These are phyloP conservation scores for Dendroctonus ponderosae DNA, from an alignment of 1,140 invertebrate genomes.

Conservation along the genomic window DNA sequence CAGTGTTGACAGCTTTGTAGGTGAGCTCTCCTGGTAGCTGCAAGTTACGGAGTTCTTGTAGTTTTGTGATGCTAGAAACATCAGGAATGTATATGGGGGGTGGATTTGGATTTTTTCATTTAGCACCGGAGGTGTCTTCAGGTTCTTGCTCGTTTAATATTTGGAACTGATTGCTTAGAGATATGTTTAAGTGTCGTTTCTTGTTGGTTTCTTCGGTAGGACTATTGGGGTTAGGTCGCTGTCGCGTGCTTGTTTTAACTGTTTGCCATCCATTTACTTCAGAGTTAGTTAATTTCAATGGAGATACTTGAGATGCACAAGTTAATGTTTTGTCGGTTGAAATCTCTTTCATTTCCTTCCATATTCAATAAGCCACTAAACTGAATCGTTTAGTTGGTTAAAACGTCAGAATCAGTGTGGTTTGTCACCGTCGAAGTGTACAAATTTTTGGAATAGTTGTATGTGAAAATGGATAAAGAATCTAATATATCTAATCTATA, in stretches of 20 bases:
- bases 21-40: neutral
- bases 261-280: neutral
- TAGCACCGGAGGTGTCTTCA: neutral
- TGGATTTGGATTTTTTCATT: neutral
- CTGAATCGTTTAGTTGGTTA: no score
- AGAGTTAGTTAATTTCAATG: neutral
- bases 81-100: neutral
- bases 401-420: no score
- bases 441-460: no score
- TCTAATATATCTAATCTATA: no score
- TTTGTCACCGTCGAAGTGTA: no score
- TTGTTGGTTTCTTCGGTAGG: neutral
- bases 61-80: neutral
- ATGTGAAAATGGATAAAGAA: no score
- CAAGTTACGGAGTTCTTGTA: neutral
- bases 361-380: no score
- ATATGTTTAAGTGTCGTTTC: neutral
- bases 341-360: no score
- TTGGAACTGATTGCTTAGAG: neutral
- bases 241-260: neutral
- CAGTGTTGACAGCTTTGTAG: conserved; percentile 2
- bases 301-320: neutral
- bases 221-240: no score
- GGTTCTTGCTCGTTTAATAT: neutral
- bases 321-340: no score